Conservation (phyloP, 2,797 vertebrate species). For the Cheirogaleus major region DNA sequence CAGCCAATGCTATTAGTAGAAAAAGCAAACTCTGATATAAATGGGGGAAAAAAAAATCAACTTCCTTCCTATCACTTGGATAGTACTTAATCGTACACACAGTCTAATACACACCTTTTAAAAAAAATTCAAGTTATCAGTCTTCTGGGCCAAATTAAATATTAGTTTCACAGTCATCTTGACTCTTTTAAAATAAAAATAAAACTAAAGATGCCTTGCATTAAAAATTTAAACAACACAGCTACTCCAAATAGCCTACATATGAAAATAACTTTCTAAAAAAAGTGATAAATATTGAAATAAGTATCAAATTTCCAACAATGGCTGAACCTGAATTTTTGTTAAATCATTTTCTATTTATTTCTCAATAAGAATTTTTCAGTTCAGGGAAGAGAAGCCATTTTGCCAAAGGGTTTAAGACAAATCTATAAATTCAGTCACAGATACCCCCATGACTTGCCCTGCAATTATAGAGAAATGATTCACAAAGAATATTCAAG, state of each 20-base stretch:
- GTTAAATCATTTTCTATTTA: neutral
- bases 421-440: neutral
- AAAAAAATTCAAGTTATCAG: neutral
- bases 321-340: neutral
- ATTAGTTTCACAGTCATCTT: neutral
- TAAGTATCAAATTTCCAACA: neutral
- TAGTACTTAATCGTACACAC: neutral
- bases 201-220: neutral
- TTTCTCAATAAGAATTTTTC: neutral
- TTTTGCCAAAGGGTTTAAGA: neutral
- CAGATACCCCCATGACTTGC: fast-evolving
- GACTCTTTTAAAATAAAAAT: neutral
- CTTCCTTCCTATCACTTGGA: neutral
- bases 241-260: neutral
- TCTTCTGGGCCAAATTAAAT: neutral
- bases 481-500: neutral
- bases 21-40: neutral
- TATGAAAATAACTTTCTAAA: neutral
- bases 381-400: neutral
- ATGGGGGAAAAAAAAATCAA: neutral
- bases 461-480: neutral
- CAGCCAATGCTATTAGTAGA: neutral
- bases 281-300: neutral
- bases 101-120: neutral
- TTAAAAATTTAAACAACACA: neutral